phyloP scores from a whole-genome alignment of 2,888 invertebrate species.

The Conchocele bisecta region DNA sequence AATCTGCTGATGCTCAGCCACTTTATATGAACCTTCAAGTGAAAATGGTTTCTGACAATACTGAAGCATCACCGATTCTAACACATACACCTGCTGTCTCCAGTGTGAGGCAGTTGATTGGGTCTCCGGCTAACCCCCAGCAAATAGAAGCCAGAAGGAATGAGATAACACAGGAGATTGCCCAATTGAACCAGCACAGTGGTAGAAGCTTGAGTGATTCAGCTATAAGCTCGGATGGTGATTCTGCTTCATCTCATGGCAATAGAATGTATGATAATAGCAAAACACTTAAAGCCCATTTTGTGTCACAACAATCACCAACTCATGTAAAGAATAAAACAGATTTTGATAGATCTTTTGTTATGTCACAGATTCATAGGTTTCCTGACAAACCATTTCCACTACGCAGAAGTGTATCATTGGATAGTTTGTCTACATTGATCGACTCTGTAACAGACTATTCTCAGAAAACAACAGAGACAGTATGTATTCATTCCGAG shows the following conservation, averaged over 20 bases:
- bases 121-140: conserved; percentile 33
- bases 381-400: conserved; percentile 60
- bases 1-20: too few relatives aligned
- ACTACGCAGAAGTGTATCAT: conserved; percentile 39
- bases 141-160: conserved; percentile 56
- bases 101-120: conserved; percentile 17
- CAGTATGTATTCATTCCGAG: too few relatives aligned
- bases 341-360: conserved; percentile 50
- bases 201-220: conserved; percentile 75
- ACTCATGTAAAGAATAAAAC: conserved; percentile 18
- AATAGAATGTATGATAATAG: conserved; percentile 61
- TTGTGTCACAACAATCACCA: conserved; percentile 21
- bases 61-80: conserved; percentile 48
- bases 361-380: too few relatives aligned
- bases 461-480: too few relatives aligned
- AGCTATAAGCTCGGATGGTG: conserved; percentile 78
- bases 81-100: conserved; percentile 26
- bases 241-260: conserved; percentile 68
- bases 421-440: conserved; percentile 45
- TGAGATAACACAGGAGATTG: conserved; percentile 67
- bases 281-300: conserved; percentile 29
- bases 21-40: too few relatives aligned
- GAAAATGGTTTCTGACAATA: conserved; percentile 63
- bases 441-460: too few relatives aligned
- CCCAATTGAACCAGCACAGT: conserved; percentile 60